A percentile compares a stretch with the other conserved stretches of the same genome.
Conservation (phyloP, 1,140 invertebrate genomes). For the Chlorops oryzae region DNA sequence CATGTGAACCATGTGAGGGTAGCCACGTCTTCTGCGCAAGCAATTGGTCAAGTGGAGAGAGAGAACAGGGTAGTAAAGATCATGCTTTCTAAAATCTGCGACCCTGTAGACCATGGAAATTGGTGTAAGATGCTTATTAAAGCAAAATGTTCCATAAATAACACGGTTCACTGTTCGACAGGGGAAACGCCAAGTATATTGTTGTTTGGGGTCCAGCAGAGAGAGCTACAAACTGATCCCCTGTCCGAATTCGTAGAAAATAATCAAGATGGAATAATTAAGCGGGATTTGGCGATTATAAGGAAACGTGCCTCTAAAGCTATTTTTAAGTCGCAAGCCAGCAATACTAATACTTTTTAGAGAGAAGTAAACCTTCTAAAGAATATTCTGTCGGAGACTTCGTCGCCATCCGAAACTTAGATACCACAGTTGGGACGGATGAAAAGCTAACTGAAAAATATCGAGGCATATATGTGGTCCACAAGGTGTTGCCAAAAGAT, state of each 20-base stretch:
- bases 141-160: conserved; percentile 8
- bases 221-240: neutral
- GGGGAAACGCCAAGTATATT: conserved; percentile 2
- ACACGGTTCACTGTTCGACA: neutral
- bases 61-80: neutral
- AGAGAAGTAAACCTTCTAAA: neutral
- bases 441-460: conserved; percentile 5
- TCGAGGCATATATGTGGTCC: conserved; percentile 1
- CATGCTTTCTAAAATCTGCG: no score
- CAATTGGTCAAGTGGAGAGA: conserved; percentile 6
- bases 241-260: conserved; percentile 1
- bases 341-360: no score
- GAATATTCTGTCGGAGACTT: conserved; percentile 1
- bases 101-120: no score
- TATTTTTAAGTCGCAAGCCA: no score
- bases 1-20: neutral
- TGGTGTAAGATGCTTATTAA: conserved; percentile 5
- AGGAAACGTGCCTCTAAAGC: no score
- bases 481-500: conserved; percentile 2
- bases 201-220: conserved; percentile 6
- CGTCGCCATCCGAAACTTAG: conserved; percentile 1
- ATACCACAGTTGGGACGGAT: conserved; percentile 2
- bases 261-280: no score
- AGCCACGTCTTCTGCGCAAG: neutral
- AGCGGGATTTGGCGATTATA: no score